Evolutionary conservation across 1,140 invertebrate species (phyloP), one percentile per base, ranked within the genome.

Genomic region (Cephus cinctus): DNA sequence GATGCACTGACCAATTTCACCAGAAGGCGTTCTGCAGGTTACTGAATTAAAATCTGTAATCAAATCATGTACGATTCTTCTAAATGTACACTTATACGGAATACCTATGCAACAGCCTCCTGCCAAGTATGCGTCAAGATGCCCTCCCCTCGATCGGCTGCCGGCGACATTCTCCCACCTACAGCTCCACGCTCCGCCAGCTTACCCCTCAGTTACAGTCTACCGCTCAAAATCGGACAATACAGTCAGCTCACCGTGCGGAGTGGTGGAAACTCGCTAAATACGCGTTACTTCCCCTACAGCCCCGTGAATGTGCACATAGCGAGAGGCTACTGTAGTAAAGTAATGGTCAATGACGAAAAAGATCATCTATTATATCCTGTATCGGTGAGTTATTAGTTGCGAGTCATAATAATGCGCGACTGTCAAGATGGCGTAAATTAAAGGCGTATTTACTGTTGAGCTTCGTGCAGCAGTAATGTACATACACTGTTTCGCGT

Each of bases 1-100:
- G 4, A 76, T 55, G 46, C 81, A 83, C 12, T 6, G 27, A 18
- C 42, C 27, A 12, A 3, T 14, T 12, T 14, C 42, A 18, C 23
- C 23, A 14, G 4, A 31, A 11, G 23, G 6, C 11, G 20, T 30
- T 30, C n/a, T 16, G 14, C 12, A 25, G 8, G 11, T 8, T 5
- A 42, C 15, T 20, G 8, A 5, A 21, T 42, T n/a, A 25, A 42
- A 25, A 23, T 23, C 16, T 41, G 16, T 5, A 20, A 41, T 12
- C n/a, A 2, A 42, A 42, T 11, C 4, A 39, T 16, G 15, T 8
- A 11, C 9, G 14, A 15, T 14, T 36, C 8, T 36, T n/a, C n/a
- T n/a, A n/a, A 15, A 14, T 6, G 6, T 27, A 30, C 27, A 30
- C 27, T 12, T 30, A 12, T 12, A 30, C 9, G 14, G 11, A 3